phyloP scores from a whole-genome alignment of 2,797 vertebrate species.

The Alosa sapidissima region DNA sequence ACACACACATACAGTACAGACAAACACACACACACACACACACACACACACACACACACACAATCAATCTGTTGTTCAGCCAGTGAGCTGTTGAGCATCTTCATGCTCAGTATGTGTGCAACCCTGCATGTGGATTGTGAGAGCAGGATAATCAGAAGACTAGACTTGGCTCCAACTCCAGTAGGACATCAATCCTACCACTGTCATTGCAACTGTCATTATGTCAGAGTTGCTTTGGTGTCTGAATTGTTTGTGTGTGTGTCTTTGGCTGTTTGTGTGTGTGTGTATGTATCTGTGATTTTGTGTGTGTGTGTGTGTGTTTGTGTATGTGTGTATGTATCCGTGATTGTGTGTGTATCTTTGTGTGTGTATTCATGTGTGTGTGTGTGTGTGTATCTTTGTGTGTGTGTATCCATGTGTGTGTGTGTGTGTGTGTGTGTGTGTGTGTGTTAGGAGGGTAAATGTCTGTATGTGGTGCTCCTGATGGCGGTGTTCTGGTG shows the following conservation, averaged over 20 bases:
- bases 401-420: conserved; percentile 34
- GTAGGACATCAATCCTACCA: too few species aligned
- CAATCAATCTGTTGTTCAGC: background rate
- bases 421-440: conserved; percentile 5
- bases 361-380: conserved; percentile 11
- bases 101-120: too few species aligned
- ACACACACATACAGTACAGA: background rate
- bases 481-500: conserved; percentile 96
- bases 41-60: background rate
- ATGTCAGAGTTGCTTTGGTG: too few species aligned
- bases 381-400: background rate
- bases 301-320: conserved; percentile 7
- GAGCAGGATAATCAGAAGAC: too few species aligned
- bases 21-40: background rate
- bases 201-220: too few species aligned
- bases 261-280: too few species aligned
- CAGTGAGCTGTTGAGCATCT: too few species aligned
- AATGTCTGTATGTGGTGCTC: conserved; percentile 91
- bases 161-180: too few species aligned
- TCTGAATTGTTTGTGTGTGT: too few species aligned
- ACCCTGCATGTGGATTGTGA: too few species aligned
- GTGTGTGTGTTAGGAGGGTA: conserved; percentile 82
- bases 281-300: background rate
- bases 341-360: background rate
- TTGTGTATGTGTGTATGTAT: conserved; percentile 20